phyloP scores from a whole-genome alignment of 2,113 vertebrate genomes.

The Heptranchias perlo region DNA sequence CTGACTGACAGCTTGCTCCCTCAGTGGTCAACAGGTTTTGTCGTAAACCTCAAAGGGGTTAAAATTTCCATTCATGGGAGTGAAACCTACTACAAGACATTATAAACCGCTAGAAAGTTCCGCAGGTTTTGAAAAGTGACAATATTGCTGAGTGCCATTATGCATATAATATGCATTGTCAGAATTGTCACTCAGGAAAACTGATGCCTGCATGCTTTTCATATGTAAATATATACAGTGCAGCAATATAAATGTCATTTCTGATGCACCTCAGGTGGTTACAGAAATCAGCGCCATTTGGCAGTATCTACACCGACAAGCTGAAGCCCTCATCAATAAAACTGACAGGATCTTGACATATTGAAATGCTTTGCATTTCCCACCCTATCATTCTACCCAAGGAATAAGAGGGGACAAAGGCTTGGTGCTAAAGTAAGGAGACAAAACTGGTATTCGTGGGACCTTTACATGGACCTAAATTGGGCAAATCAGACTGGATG shows the following conservation, averaged over 20 bases:
- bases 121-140: background rate
- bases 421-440: no score
- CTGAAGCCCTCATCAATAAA: background rate
- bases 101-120: background rate
- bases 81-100: background rate
- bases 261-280: constrained; percentile 17
- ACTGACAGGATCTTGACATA: background rate
- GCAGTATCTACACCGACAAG: background rate
- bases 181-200: background rate
- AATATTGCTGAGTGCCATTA: constrained; percentile 5
- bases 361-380: background rate
- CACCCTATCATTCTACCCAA: background rate
- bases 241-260: constrained; percentile 28
- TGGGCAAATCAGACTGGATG: background rate
- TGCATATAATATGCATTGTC: background rate
- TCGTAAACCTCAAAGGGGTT: background rate
- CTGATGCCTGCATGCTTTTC: background rate
- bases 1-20: background rate
- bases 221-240: constrained; percentile 19
- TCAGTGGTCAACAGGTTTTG: background rate
- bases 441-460: no score
- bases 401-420: background rate
- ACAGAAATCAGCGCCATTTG: background rate
- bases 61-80: background rate
- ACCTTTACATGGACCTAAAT: background rate